Percentiles rank a stretch among this genome's conserved stretches.
These are phyloP conservation scores for Phalacrocorax carbo DNA, from an alignment of 2,113 vertebrate species.

Conservation along the genomic window DNA sequence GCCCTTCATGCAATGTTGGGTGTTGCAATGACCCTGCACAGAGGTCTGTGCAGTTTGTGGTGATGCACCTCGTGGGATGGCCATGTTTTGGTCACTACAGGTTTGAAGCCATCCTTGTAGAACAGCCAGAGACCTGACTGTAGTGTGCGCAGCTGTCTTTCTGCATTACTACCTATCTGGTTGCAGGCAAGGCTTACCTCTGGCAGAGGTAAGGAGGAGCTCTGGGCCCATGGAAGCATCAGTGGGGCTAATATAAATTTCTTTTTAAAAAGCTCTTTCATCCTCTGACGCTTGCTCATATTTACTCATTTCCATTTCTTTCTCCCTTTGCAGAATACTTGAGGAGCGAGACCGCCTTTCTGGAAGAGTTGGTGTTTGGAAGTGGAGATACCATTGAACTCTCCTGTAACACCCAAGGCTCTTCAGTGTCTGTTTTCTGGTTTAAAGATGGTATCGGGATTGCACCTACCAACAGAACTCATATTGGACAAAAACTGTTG, in stretches of 20 bases:
- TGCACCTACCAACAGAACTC: slow-evolving; percentile 79
- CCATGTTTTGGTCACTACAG: fast-evolving
- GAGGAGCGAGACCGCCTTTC: slow-evolving; percentile 78
- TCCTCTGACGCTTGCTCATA: background rate
- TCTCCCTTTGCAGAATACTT: slow-evolving; percentile 73
- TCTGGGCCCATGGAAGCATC: background rate
- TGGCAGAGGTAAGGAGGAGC: background rate
- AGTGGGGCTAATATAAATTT: background rate
- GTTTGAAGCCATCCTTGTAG: background rate
- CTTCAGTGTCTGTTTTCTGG: slow-evolving; percentile 79
- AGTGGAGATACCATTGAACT: slow-evolving; percentile 84
- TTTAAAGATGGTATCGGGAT: slow-evolving; percentile 83
- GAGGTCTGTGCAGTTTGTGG: background rate
- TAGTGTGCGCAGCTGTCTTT: background rate
- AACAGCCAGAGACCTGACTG: background rate
- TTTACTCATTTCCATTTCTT: background rate
- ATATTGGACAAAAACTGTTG: slow-evolving; percentile 79
- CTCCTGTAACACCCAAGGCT: slow-evolving; percentile 77
- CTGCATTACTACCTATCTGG: background rate
- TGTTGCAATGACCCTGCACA: background rate
- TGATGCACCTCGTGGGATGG: background rate
- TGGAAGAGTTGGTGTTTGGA: slow-evolving; percentile 82
- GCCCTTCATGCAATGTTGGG: fast-evolving
- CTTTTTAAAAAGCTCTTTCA: background rate
- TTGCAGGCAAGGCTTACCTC: background rate